Base-by-base conservation (phyloP, 2,888 invertebrate genomes). In the Microdon myrmicae region DNA sequence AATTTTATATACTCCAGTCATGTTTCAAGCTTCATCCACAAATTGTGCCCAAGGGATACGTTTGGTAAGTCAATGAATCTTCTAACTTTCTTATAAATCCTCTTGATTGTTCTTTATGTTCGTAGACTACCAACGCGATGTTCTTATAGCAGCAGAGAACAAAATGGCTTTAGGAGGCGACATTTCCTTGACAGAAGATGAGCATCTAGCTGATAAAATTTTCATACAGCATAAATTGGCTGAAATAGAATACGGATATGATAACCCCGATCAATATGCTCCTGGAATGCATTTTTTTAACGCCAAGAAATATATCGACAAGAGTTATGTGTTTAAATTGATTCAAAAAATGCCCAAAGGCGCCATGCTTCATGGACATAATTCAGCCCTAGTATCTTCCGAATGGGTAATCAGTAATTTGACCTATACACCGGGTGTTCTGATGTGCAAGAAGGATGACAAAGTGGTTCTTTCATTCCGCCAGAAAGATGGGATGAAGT, bases 311-410 rank as follows among this genome's bases (percentile, higher is more conserved):
- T 67, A 80, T 1, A 84, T 87, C 10, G 83, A 85, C 14, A 71
- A 76, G 3, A 85, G 86, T 1, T 71, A 78, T 22, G 81, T 87
- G 0, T 87, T 83, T 67, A 71, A 82, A 37, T 78, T 87, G 3
- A 80, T 88, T 3, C 77, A 81, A 41, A 74, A 75, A 48, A 78
- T 88, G 77, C 87, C 88, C 0, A 88, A 79, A 28, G 79, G 86
- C 2, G 82, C 81, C 0, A 77, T 82, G 0, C 74, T 86, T 0
- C 86, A 86, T 69, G 73, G 79, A 0, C 86, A 86, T 68, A 79
- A 83, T 44, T 74, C 81, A 1, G 83, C 84, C 0, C 73, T 81
- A 1, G 83, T 80, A 0, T 82, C 83, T 1, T 74, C 79, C 1
- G 82, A 83, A 16, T 86, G 80, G 73, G 69, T 85, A 3, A 79